Evolutionary conservation across 1,140 invertebrate species (phyloP), one percentile per base, ranked within the genome.

Genomic region (Plutomurus gul): DNA sequence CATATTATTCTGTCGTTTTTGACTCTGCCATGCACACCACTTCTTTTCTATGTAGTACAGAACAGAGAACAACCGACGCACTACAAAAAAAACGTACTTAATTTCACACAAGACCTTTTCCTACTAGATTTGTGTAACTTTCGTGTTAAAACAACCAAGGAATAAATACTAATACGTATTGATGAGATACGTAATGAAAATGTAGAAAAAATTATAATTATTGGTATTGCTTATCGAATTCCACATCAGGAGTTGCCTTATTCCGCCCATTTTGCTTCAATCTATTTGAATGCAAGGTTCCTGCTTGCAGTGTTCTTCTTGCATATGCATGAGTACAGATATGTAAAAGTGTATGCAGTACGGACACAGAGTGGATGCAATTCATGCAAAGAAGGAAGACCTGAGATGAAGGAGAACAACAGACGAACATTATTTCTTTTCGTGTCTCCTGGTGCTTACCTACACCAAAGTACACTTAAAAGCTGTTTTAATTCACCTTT

Each of bases 201-300:
- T 22, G 37, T 56, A 72, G 70, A 72, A 40, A 72, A 72, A 72
- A 72, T 40, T 40, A 72, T 72, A 72, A 72, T 72, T 72, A 72
- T 37, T 39, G 25, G n/a, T 27, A 72, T 46, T 46, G 36, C 70
- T 72, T 72, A 72, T 72, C 70, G 37, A 72, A 39, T 71, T 71
- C 65, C 65, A 71, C 33, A 71, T 71, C 65, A 37, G 25, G 40
- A 43, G 40, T 39, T n/a, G 40, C 40, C 40, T 72, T 40, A 60
- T 60, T 65, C 30, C 56, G 36, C n/a, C n/a, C n/a, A n/a, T n/a
- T n/a, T n/a, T n/a, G n/a, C n/a, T n/a, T n/a, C n/a, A n/a, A n/a
- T n/a, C n/a, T n/a, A n/a, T n/a, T 65, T n/a, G 27, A 65, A 65
- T 65, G n/a, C 56, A 33, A 33, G n/a, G n/a, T n/a, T n/a, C n/a